A percentile compares a stretch with the other conserved stretches of the same genome.
These are phyloP conservation scores for Chelonus formosanus DNA, from an alignment of 2,888 invertebrate genomes.

Conservation along the genomic window DNA sequence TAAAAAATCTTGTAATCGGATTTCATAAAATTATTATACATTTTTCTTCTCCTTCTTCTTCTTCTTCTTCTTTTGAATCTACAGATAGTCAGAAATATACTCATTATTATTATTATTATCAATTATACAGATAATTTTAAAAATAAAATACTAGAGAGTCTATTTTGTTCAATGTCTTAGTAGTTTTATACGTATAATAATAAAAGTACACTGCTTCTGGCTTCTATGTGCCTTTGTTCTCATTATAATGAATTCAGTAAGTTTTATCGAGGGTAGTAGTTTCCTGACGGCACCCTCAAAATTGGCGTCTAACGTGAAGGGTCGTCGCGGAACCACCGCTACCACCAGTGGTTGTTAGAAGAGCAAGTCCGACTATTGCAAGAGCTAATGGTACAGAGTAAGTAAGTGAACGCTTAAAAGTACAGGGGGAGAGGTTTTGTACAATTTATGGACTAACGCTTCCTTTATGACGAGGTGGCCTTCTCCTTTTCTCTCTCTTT, in stretches of 20 bases:
- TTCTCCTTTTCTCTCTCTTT: conserved; percentile 4
- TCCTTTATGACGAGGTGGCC: conserved; percentile 58
- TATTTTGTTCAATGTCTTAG: no score
- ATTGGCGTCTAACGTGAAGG: conserved; percentile 52
- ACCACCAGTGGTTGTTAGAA: not conserved
- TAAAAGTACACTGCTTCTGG: conserved; percentile 54
- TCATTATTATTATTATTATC: no score
- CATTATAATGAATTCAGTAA: conserved; percentile 62
- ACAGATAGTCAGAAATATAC: no score
- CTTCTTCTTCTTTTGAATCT: no score
- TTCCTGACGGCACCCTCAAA: conserved; percentile 63
- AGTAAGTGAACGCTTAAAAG: conserved; percentile 27
- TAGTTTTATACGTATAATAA: conserved; percentile 2
- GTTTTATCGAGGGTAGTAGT: conserved; percentile 63
- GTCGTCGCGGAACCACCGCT: conserved; percentile 3
- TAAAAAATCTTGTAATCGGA: no score
- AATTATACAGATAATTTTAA: no score
- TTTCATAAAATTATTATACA: no score
- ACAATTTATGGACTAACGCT: conserved; percentile 62
- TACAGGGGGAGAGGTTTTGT: conserved; percentile 24
- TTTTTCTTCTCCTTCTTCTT: no score
- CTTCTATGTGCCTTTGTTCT: conserved; percentile 58
- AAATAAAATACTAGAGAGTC: no score
- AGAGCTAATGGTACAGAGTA: conserved; percentile 35
- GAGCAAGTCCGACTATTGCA: conserved; percentile 37